Percentiles rank a stretch among this genome's conserved stretches.
phyloP scores from a whole-genome alignment of 2,888 invertebrate species.

The Sarcophaga subvicina region DNA sequence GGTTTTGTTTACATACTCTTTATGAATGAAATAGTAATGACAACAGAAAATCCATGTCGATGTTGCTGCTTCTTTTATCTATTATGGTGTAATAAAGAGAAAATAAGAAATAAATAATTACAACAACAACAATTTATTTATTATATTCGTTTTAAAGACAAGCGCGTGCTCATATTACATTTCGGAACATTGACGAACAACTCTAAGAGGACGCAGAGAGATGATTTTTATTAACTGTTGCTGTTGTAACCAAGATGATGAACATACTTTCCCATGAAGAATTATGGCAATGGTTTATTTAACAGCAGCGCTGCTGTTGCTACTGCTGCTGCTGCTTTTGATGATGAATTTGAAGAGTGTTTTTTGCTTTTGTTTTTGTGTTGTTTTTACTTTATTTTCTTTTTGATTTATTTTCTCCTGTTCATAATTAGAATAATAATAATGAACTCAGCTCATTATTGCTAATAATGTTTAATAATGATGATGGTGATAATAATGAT shows the following conservation, averaged over 20 bases:
- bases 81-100: neutral
- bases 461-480: constrained; percentile 25
- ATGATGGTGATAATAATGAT: constrained; percentile 11
- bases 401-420: constrained; percentile 3
- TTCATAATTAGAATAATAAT: neutral
- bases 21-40: neutral
- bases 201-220: neutral
- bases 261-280: neutral
- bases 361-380: neutral
- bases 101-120: neutral
- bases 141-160: neutral
- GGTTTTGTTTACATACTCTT: neutral
- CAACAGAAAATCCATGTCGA: neutral
- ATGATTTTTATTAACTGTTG: neutral
- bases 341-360: constrained; percentile 20
- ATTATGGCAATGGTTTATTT: neutral
- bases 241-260: neutral
- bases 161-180: neutral
- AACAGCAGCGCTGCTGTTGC: neutral
- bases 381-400: neutral
- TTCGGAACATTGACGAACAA: neutral
- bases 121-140: neutral
- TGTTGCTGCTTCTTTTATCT: neutral
- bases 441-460: neutral
- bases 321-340: neutral